These are phyloP conservation scores for Pelecanoides urinatrix DNA, from an alignment of 2,113 vertebrate genomes.

Conservation along the genomic window DNA sequence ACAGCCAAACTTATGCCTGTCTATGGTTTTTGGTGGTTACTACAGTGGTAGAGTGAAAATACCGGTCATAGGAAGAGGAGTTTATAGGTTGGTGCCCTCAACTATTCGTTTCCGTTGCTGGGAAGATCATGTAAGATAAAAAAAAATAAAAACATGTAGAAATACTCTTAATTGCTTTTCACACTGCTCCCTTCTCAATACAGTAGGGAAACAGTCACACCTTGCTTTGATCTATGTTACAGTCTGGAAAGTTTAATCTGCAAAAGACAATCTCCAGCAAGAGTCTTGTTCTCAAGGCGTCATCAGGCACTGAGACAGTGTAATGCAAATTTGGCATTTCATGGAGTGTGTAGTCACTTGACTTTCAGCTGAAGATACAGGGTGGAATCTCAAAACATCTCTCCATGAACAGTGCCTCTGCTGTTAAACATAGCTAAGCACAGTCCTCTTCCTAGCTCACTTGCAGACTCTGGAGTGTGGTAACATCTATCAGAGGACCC, in stretches of 20 bases:
- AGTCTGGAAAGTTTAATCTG: conserved; percentile 56
- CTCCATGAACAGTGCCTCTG: background rate
- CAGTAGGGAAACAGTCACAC: conserved; percentile 37
- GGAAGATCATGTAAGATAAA: conserved; percentile 15
- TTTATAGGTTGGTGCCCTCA: background rate
- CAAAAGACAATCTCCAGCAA: conserved; percentile 48
- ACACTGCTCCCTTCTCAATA: background rate
- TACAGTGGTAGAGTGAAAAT: background rate
- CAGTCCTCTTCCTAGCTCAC: background rate
- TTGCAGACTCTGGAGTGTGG: background rate
- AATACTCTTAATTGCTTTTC: conserved; percentile 43
- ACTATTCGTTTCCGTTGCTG: background rate
- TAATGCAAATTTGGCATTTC: background rate
- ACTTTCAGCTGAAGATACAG: background rate
- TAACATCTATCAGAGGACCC: background rate
- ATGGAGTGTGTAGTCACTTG: background rate
- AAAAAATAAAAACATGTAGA: background rate
- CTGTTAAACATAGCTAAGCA: background rate
- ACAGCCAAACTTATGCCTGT: background rate
- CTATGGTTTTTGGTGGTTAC: background rate
- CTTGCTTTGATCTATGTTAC: conserved; percentile 30
- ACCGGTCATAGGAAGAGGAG: background rate
- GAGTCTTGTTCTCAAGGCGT: conserved; percentile 26
- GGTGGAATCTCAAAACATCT: background rate
- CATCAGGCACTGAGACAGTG: background rate